These are phyloP conservation scores for Chironomus tentans DNA, from an alignment of 2,888 invertebrate species.

Conservation along the genomic window DNA sequence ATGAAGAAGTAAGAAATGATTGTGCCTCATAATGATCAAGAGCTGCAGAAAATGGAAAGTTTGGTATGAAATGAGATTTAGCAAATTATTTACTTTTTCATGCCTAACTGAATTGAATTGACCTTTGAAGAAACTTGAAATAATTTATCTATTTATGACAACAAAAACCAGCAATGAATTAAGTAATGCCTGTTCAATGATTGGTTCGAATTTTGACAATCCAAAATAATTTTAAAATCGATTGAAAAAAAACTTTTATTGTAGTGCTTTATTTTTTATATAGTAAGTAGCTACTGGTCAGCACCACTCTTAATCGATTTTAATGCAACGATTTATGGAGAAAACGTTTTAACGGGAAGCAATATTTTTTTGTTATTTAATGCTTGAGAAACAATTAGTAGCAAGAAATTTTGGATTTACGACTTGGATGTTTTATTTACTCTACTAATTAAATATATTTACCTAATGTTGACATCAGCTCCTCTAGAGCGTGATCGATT, in stretches of 20 bases:
- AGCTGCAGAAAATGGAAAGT: not conserved
- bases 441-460: slow-evolving; percentile 33
- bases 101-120: not conserved
- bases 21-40: no score
- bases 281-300: not conserved
- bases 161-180: no score
- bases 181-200: no score
- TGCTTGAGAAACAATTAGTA: not conserved
- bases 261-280: not conserved
- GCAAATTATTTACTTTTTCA: not conserved
- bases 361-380: not conserved
- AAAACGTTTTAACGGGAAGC: not conserved
- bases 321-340: not conserved
- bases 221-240: no score
- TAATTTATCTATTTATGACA: not conserved
- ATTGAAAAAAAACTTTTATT: no score
- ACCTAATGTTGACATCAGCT: slow-evolving; percentile 59
- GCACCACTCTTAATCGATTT: slow-evolving; percentile 16
- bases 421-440: no score
- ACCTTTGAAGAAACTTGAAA: not conserved
- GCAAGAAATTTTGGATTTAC: no score
- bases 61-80: not conserved
- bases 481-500: slow-evolving; percentile 54
- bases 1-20: not conserved
- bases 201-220: no score